Evolutionary conservation across 2,113 vertebrate species (phyloP), one percentile per base, ranked within the genome.

Genomic region (Oxyura jamaicensis): DNA sequence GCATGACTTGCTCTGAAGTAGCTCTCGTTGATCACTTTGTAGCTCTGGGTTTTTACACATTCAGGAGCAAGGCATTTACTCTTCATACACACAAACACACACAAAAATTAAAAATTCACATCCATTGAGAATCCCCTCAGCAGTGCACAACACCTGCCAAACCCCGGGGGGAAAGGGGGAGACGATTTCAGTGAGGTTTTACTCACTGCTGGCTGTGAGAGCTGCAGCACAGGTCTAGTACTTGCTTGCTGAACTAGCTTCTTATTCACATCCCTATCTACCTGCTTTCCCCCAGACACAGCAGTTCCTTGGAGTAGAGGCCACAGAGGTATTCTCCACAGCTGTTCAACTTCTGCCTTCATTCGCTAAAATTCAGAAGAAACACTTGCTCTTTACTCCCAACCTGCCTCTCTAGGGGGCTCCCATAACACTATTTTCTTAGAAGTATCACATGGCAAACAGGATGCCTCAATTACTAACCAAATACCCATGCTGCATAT

Each of bases 401-500:
- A 83, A 75, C 42, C 68, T 86, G 68, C 63, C 56, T 90, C 86
- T 94, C 50, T 68, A 83, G 65, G 65, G 58, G 44, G 75, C 81
- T 84, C 76, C 46, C 71, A 71, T 56, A 83, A 77, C 60, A 22
- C 28, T 56, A 14, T 35, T 92, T 81, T 80, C 76, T 78, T 33
- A 60, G 50, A 95, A 78, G 58, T 31, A 84, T 50, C 56, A 41
- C n/a, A 44, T 17, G 16, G 58, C 77, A 75, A 81, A 89, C 0
- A 0, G 46, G 69, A 77, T 87, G 60, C 23, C 62, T 77, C 62
- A 73, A 35, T n/a, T 19, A 7, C 36, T 23, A 18, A 75, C 52
- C 52, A 69, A 58, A 59, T 23, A 62, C 74, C 68, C 0, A 1
- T 33, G 41, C 44, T 81, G 53, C 16, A 16, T 3, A 13, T 73